Evolutionary conservation across 1,140 invertebrate genomes (phyloP), one percentile per base, ranked within the genome.

Genomic region (Thaumetopoea pityocampa): DNA sequence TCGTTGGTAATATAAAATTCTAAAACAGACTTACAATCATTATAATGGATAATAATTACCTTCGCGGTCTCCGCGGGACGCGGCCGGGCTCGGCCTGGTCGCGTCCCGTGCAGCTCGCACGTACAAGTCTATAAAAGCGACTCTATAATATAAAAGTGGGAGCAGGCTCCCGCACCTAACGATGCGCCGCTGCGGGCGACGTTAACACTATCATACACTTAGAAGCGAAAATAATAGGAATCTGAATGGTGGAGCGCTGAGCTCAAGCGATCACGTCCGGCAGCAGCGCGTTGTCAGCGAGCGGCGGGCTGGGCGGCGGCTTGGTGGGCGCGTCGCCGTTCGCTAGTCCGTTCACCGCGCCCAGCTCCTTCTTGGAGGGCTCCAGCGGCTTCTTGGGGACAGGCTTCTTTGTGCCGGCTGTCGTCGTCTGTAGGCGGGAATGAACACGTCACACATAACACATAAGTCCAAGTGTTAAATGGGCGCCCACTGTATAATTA

Each of bases 1-100:
- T 79, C 74, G 79, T 80, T 72, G 72, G 74, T 80, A 83, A 83
- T 83, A 83, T 83, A 83, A 83, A 83, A 82, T 76, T 78, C 76
- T 78, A 78, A 81, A 81, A 77, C 71, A 72, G 71, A 73, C 72
- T 78, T 62, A 59, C 57, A 62, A 55, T 63, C 63, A 66, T 71
- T 66, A 69, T 69, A 71, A 63, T 77, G 65, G 57, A 74, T 71
- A 73, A 67, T 64, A 64, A 64, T 48, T n/a, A n/a, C 44, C 40
- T 42, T 38, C 26, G 36, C 26, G 19, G 30, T 32, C 38, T 44
- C 40, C 9, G 17, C 40, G 48, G 19, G 37, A 10, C 42, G 34
- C 29, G 17, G 20, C 10, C 36, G 41, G 23, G 29, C 14, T 12
- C 5, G 43, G 27, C 22, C 47, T 24, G 20, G 43, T 10, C 16